Conservation (phyloP, 2,888 invertebrate genomes). For the Leptinotarsa haldemani region DNA sequence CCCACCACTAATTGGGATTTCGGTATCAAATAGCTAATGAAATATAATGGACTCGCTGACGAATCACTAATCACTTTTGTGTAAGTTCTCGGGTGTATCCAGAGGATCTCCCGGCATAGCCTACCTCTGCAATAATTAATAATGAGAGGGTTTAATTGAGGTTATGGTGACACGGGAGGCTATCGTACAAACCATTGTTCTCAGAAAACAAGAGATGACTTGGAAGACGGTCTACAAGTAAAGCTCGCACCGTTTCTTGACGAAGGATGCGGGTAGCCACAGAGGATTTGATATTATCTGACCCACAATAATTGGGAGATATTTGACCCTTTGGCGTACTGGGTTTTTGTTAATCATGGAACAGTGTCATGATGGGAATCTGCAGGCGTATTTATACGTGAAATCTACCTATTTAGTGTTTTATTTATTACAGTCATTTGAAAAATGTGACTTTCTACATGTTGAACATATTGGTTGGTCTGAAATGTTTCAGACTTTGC, state of each 20-base stretch:
- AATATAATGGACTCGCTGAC: constrained; percentile 7
- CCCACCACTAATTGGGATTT: background rate
- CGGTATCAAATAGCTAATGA: background rate
- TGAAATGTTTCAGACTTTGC: no score
- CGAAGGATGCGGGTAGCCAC: no score
- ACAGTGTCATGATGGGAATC: no score
- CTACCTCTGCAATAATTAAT: constrained; percentile 2
- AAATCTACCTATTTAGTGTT: no score
- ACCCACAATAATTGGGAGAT: no score
- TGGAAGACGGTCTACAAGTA: background rate
- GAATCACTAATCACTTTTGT: constrained; percentile 12
- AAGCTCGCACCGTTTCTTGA: background rate
- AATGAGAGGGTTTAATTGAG: background rate
- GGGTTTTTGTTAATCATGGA: no score
- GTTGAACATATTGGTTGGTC: no score
- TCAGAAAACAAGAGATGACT: background rate
- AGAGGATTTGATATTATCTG: no score
- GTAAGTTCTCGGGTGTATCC: background rate
- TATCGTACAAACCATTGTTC: background rate
- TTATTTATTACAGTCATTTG: no score
- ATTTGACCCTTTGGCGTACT: no score
- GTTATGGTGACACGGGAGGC: background rate
- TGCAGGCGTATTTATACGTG: no score
- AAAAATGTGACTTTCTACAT: no score
- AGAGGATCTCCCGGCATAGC: background rate